These are phyloP conservation scores for Limosa lapponica DNA, from an alignment of 2,797 vertebrate species.

Conservation along the genomic window DNA sequence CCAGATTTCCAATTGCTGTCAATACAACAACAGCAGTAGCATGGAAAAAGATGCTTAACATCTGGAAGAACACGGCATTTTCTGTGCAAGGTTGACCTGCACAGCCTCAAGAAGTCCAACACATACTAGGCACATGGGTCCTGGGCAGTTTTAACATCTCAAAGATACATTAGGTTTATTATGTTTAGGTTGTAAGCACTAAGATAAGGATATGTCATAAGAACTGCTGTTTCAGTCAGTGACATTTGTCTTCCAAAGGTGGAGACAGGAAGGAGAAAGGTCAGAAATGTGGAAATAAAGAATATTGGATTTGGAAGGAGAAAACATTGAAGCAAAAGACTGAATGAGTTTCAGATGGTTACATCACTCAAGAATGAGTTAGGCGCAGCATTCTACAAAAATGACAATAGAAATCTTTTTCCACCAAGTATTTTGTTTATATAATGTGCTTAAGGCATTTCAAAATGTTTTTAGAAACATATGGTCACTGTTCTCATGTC, in stretches of 20 bases:
- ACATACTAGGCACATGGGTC: neutral
- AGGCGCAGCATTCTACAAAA: neutral
- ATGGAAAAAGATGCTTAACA: neutral
- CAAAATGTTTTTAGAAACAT: neutral
- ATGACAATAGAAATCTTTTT: constrained; percentile 17
- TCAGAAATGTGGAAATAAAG: neutral
- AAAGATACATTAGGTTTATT: neutral
- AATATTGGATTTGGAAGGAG: neutral
- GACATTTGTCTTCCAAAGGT: neutral
- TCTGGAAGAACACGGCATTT: neutral
- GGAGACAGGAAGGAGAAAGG: neutral
- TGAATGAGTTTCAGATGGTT: constrained; percentile 29
- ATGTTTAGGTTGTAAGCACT: neutral
- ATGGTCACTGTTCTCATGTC: neutral
- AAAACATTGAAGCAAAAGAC: neutral
- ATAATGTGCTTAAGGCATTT: neutral
- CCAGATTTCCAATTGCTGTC: neutral
- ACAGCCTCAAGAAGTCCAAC: neutral
- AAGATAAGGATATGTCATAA: neutral
- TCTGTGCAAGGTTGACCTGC: neutral
- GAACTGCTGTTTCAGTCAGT: neutral
- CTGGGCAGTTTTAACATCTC: neutral
- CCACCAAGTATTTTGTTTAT: neutral
- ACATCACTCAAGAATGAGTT: neutral
- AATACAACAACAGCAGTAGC: neutral